A percentile compares a stretch with the other conserved stretches of the same genome.
These are phyloP conservation scores for Tricholaema leucomelas DNA, from an alignment of 2,113 vertebrate species.

Conservation along the genomic window DNA sequence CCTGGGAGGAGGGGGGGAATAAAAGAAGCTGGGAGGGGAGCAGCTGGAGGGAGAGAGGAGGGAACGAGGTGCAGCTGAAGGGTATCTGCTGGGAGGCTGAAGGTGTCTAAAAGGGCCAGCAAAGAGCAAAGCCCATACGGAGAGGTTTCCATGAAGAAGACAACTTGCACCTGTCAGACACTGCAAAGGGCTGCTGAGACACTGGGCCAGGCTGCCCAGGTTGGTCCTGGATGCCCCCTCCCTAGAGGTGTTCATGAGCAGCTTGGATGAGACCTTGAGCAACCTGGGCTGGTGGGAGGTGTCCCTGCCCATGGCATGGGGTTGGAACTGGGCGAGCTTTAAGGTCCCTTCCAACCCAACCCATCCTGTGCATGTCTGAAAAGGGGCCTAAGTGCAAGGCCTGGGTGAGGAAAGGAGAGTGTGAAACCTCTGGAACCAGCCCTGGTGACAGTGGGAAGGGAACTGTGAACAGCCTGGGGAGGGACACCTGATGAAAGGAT, in stretches of 20 bases:
- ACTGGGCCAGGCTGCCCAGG: too few species aligned
- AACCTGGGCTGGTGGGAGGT: too few species aligned
- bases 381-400: neutral
- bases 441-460: neutral
- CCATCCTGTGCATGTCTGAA: too few species aligned
- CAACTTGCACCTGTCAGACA: fast-evolving
- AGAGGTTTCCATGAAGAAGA: neutral
- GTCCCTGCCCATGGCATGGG: too few species aligned
- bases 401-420: neutral
- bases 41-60: neutral
- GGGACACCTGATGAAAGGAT: neutral
- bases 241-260: too few species aligned
- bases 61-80: neutral
- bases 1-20: neutral
- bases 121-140: neutral
- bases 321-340: too few species aligned
- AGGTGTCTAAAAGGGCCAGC: neutral
- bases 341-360: too few species aligned
- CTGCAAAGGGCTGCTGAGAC: neutral
- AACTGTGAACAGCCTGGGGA: neutral
- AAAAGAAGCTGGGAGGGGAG: neutral
- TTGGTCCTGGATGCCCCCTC: too few species aligned
- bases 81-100: neutral
- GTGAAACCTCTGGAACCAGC: neutral
- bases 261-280: too few species aligned